These are phyloP conservation scores for Tenodera sinensis DNA, from an alignment of 2,888 invertebrate genomes.

Conservation along the genomic window DNA sequence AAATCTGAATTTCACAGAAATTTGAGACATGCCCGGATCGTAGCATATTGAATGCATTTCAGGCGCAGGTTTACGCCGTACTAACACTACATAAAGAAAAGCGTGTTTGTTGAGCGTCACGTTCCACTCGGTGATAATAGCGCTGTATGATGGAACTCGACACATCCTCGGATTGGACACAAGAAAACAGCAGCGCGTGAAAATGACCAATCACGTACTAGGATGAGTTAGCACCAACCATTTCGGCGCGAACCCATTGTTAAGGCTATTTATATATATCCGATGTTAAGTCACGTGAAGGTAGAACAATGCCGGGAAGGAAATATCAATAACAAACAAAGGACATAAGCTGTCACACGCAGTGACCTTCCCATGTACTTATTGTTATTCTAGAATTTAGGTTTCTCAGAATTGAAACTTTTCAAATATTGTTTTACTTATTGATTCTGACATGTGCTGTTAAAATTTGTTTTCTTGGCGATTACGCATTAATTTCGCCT, in stretches of 20 bases:
- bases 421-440: no score
- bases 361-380: background rate
- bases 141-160: background rate
- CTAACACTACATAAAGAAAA: background rate
- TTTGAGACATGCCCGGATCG: no score
- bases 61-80: no score
- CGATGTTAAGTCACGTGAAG: background rate
- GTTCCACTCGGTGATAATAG: background rate
- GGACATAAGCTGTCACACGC: background rate
- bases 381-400: no score
- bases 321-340: slow-evolving; percentile 9
- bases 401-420: no score
- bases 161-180: background rate
- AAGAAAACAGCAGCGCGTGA: background rate
- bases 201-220: slow-evolving; percentile 5
- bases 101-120: background rate
- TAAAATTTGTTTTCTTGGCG: no score
- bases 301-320: slow-evolving; percentile 12
- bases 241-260: background rate
- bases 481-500: no score
- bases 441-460: no score
- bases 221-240: background rate
- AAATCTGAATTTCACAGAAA: no score
- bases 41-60: background rate
- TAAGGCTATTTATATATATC: background rate